Evolutionary conservation across 2,113 vertebrate genomes (phyloP), one percentile per base, ranked within the genome.

Genomic region (Dipodomys stephensi): DNA sequence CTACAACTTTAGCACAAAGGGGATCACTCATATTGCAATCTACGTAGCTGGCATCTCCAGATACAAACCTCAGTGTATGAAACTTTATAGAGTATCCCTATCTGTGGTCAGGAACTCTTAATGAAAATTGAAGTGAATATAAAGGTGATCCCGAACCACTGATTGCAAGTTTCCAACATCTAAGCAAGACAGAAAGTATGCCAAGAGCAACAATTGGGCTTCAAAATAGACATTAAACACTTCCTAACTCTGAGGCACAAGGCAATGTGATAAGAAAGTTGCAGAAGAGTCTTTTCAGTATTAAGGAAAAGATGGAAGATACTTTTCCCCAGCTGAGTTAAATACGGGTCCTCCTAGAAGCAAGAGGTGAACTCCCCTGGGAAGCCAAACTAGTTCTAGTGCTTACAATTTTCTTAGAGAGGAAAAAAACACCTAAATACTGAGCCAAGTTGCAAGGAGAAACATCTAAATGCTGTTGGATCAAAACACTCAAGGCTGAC

Each of bases 211-310:
- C 12, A 88, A 53, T 78, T 44, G 27, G 23, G 53, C 39, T 88
- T 94, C 53, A 67, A 87, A 25, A 7, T 83, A 83, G 71, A 39
- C 22, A 83, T 65, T 64, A 78, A 92, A 78, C 28, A 83, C 53
- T 82, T 92, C 28, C n/a, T 88, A 32, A 77, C 64, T 91, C 49
- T 86, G 83, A 88, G 49, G 35, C 62, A 69, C 64, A 64, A 49
- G 82, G 23, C 76, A 57, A 57, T 79, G 65, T 18, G 20, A 39
- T 88, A 91, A 94, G 65, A 87, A 77, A 71, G 18, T 20, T 83
- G n/a, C 30, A 64, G 4, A 94, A 65, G 68, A 76, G 19, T 62
- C 53, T 86, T 87, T 77, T 91, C 39, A 71, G 13, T 28, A 87
- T 62, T 87, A 76, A 91, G 35, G 49, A 73, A 81, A 49, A 23